Evolutionary conservation across 2,797 vertebrate genomes (phyloP).

Genomic region (Australoheros facetus): DNA sequence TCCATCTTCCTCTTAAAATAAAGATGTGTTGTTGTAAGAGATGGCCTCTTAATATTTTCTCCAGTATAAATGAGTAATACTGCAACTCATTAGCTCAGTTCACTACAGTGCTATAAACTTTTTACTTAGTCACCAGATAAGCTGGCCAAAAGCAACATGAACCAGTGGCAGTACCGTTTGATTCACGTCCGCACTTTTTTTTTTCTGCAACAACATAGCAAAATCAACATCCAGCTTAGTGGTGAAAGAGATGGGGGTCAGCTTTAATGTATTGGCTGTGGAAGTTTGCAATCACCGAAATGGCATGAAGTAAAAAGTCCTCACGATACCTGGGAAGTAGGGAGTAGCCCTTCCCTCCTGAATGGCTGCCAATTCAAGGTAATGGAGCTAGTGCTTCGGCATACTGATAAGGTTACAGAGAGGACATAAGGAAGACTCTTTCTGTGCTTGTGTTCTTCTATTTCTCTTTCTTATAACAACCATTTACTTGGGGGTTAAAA

Average conservation of each 20-base stretch:
- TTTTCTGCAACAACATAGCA: slow-evolving; percentile 14
- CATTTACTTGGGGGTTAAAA: background rate
- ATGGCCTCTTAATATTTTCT: background rate
- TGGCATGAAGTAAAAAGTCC: slow-evolving; percentile 46
- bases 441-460: background rate
- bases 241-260: slow-evolving; percentile 29
- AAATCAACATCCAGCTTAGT: slow-evolving; percentile 42
- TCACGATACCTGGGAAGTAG: slow-evolving; percentile 43
- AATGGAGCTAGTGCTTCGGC: slow-evolving; percentile 46
- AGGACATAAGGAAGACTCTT: slow-evolving; percentile 36
- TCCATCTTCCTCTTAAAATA: too few relatives aligned
- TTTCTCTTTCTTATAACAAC: background rate
- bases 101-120: accelerated
- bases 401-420: slow-evolving; percentile 58
- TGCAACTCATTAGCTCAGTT: background rate
- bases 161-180: background rate
- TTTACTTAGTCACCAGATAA: background rate
- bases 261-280: slow-evolving; percentile 50
- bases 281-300: slow-evolving; percentile 64
- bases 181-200: background rate
- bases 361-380: slow-evolving; percentile 61
- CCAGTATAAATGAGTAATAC: too few relatives aligned
- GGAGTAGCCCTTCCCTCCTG: slow-evolving; percentile 38
- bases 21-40: background rate
- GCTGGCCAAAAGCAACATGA: slow-evolving; percentile 13